These are phyloP conservation scores for Caranx melampygus DNA, from an alignment of 2,113 vertebrate genomes.

Conservation along the genomic window DNA sequence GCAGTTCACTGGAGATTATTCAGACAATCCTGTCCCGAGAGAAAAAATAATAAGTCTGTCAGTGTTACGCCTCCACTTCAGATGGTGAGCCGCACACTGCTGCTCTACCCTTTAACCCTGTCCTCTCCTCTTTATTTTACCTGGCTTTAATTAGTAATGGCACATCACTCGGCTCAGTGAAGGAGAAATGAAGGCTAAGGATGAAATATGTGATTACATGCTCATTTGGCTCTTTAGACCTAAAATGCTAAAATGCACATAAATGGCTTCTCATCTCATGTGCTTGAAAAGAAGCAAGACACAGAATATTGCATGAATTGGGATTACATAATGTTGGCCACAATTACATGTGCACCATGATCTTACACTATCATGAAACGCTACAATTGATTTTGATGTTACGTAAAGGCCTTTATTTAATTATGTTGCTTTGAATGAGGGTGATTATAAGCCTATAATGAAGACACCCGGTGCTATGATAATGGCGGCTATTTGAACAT, in stretches of 20 bases:
- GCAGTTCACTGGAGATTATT: conserved; percentile 43
- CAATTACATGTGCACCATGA: not conserved
- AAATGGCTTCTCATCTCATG: not conserved
- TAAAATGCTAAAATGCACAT: conserved; percentile 55
- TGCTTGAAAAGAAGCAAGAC: conserved; percentile 4
- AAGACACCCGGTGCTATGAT: conserved; percentile 12
- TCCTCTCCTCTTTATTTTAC: conserved; percentile 44
- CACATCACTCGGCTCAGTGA: conserved; percentile 34
- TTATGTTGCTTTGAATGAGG: conserved; percentile 15
- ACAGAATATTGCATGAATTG: conserved; percentile 1
- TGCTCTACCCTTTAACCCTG: conserved; percentile 41
- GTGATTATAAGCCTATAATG: conserved; percentile 19
- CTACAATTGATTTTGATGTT: conserved; percentile 19
- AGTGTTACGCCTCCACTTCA: conserved; percentile 24
- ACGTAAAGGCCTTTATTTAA: conserved; percentile 30
- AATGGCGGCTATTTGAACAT: conserved; percentile 14
- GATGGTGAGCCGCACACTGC: conserved; percentile 29
- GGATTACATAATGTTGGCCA: conserved; percentile 1
- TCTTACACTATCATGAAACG: not conserved
- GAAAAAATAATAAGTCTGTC: not conserved
- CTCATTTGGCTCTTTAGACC: conserved; percentile 47
- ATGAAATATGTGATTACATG: conserved; percentile 59
- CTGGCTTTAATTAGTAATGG: conserved; percentile 61
- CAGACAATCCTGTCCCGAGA: not conserved
- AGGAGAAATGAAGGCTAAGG: conserved; percentile 45